These are phyloP conservation scores for Rhaphigaster nebulosa DNA, from an alignment of 2,888 invertebrate species.

Conservation along the genomic window DNA sequence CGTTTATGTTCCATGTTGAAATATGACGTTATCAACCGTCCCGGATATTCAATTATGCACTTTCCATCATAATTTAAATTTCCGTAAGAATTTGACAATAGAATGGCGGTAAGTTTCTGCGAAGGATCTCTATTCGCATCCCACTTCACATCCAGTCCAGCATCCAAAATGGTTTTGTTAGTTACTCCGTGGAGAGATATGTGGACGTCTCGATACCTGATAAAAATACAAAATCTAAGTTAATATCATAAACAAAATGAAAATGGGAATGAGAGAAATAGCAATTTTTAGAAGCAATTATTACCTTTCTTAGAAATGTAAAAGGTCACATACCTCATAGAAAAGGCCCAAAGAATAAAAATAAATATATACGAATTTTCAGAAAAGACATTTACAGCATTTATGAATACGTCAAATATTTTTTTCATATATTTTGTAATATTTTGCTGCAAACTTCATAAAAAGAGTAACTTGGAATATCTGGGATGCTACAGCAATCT, in stretches of 20 bases:
- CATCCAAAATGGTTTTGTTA: constrained; percentile 75
- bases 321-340: too few species aligned
- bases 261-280: neutral
- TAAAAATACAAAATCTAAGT: constrained; percentile 35
- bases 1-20: constrained; percentile 75
- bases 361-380: too few species aligned
- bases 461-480: too few species aligned
- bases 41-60: constrained; percentile 81
- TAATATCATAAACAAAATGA: neutral
- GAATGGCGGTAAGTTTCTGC: constrained; percentile 73
- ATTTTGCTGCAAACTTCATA: too few species aligned
- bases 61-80: constrained; percentile 76
- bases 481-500: too few species aligned
- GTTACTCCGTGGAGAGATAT: constrained; percentile 76
- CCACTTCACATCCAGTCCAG: constrained; percentile 84
- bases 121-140: constrained; percentile 88
- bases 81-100: constrained; percentile 61
- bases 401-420: too few species aligned
- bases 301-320: too few species aligned
- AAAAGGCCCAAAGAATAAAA: too few species aligned
- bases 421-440: too few species aligned
- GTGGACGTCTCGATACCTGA: constrained; percentile 81
- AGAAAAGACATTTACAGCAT: too few species aligned
- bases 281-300: too few species aligned
- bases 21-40: constrained; percentile 78